Conservation (phyloP, 2,888 invertebrate genomes). For the Caenorhabditis sp. region DNA sequence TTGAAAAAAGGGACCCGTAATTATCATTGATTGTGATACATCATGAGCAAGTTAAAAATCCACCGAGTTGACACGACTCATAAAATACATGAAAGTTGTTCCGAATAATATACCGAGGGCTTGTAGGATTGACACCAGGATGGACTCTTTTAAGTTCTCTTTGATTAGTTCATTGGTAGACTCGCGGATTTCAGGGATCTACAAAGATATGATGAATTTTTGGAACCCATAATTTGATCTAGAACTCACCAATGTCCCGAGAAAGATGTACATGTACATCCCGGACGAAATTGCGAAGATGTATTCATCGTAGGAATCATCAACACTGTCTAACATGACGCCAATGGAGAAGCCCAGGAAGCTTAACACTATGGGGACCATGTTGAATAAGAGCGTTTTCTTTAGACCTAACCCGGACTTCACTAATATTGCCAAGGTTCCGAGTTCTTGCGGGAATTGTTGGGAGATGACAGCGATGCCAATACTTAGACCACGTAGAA, state of each 20-base stretch:
- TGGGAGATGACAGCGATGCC: constrained; percentile 68
- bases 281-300: constrained; percentile 67
- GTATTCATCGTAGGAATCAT: constrained; percentile 64
- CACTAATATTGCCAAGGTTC: constrained; percentile 62
- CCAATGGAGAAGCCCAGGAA: constrained; percentile 64
- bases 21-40: background rate
- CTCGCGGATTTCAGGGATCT: constrained; percentile 69
- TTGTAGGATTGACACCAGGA: constrained; percentile 57
- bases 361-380: constrained; percentile 62
- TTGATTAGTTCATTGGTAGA: constrained; percentile 61
- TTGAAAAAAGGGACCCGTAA: background rate
- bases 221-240: background rate
- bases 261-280: constrained; percentile 70
- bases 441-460: constrained; percentile 68
- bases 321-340: constrained; percentile 60
- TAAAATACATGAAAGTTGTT: constrained; percentile 58
- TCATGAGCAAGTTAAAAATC: constrained; percentile 14
- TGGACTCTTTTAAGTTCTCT: constrained; percentile 55
- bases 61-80: constrained; percentile 47
- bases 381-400: constrained; percentile 60
- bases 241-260: constrained; percentile 64
- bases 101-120: constrained; percentile 55
- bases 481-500: constrained; percentile 63
- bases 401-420: constrained; percentile 66
- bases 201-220: background rate